phyloP scores from a whole-genome alignment of 1,140 invertebrate genomes.

The Leptinotarsa undecemlineata region DNA sequence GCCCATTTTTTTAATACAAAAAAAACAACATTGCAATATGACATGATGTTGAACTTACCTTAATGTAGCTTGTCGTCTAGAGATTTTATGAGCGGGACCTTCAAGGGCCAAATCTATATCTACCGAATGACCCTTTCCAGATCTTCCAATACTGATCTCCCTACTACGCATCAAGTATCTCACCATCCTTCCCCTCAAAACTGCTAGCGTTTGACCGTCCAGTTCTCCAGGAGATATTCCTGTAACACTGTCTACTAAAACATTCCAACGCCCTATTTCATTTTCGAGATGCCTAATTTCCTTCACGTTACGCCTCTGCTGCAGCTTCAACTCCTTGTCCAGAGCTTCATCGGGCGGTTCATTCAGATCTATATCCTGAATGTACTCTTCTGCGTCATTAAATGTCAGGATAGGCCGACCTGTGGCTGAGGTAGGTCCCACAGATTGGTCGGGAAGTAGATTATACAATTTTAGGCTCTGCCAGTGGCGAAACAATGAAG shows the following conservation, averaged over 20 bases:
- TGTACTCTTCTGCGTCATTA: slow-evolving; percentile 89
- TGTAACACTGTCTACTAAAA: slow-evolving; percentile 83
- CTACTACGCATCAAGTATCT: slow-evolving; percentile 93
- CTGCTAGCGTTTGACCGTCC: slow-evolving; percentile 91
- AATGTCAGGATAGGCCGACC: slow-evolving; percentile 74
- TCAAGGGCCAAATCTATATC: slow-evolving; percentile 95
- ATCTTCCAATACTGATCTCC: slow-evolving; percentile 92
- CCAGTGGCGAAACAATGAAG: slow-evolving; percentile 88
- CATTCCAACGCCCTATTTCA: slow-evolving; percentile 87
- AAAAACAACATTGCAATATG: not conserved
- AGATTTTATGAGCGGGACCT: slow-evolving; percentile 85
- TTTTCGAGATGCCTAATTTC: slow-evolving; percentile 89
- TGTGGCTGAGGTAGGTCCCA: slow-evolving; percentile 66
- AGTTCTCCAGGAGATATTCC: slow-evolving; percentile 77
- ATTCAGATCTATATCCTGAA: slow-evolving; percentile 81
- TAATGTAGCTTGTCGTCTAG: slow-evolving; percentile 78
- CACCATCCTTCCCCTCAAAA: slow-evolving; percentile 89
- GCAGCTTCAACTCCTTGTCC: slow-evolving; percentile 56
- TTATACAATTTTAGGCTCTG: slow-evolving; percentile 91
- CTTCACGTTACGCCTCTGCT: slow-evolving; percentile 71
- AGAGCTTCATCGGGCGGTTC: slow-evolving; percentile 79
- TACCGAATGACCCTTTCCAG: slow-evolving; percentile 85
- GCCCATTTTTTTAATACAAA: not conserved
- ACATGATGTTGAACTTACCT: slow-evolving; percentile 37
- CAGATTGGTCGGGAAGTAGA: slow-evolving; percentile 85